Evolutionary conservation across 1,140 invertebrate species (phyloP), one percentile per base, ranked within the genome.

Genomic region (Elysia chlorotica): DNA sequence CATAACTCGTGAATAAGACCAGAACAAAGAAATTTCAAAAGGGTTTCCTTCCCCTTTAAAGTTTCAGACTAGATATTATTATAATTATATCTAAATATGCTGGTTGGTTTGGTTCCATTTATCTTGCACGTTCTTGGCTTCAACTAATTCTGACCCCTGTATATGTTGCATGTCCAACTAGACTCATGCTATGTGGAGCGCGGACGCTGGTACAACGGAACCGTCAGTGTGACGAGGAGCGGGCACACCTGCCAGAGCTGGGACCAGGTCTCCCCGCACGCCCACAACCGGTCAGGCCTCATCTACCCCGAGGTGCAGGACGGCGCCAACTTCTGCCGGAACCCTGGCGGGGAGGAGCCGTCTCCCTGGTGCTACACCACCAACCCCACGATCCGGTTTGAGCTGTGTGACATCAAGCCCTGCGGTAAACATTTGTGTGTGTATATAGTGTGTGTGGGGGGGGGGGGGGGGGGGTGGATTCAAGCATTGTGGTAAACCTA

Each of bases 281-380:
- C 90, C 76, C 95, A 97, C 82, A 92, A 93, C 75, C 91, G 93
- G 62, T 78, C 76, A 6, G 95, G 95, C 2, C 88, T 92, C 80
- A 92, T 98, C 2, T 98, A 98, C 88, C 93, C 94, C 2, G 96
- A 98, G 89, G 91, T 99, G 53, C 89, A 92, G 78, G 91, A 94
- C 81, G 91, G 95, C 2, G 93, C 96, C 83, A 99, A 98, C 88
- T 96, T 92, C 84, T 99, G 97, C 86, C 91, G 97, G 77, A 99
- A 99, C 90, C 96, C 95, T 3, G 97, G 96, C 0, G 96, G 94
- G 6, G 95, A 97, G 86, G 95, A 96, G 83, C 91, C 91, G 0
- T 90, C 90, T 76, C 97, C 97, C 0, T 99, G 97, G 97, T 99
- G 97, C 88, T 99, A 97, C 83, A 82, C 79, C 0, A 92, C 92